Conservation (phyloP, 2,888 invertebrate genomes). For the Drosophila maculinotata region DNA sequence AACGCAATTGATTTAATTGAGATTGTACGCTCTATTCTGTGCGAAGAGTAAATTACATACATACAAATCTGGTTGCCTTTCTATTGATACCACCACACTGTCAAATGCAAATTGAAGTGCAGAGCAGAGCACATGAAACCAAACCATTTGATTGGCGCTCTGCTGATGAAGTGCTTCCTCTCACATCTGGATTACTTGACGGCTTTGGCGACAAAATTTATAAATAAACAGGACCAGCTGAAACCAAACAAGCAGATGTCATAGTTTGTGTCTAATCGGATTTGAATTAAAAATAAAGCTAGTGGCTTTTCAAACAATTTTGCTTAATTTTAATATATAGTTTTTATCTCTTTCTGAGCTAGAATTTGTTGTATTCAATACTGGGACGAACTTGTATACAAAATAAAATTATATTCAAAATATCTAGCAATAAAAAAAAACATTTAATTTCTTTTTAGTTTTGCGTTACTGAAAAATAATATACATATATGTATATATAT, state of each 20-base stretch:
- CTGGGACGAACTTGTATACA: too few relatives aligned
- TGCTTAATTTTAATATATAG: too few relatives aligned
- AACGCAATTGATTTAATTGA: conserved; percentile 72
- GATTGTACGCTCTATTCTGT: conserved; percentile 52
- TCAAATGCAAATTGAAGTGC: conserved; percentile 65
- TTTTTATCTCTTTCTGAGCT: too few relatives aligned
- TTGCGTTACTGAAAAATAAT: too few relatives aligned
- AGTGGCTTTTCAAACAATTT: too few relatives aligned
- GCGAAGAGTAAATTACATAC: conserved; percentile 49
- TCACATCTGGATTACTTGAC: not conserved
- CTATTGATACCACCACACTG: conserved; percentile 41
- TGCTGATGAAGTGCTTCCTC: not conserved
- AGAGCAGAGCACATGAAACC: too few relatives aligned
- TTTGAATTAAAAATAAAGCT: not conserved
- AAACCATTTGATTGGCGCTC: too few relatives aligned
- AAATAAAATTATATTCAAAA: too few relatives aligned
- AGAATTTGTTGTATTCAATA: too few relatives aligned
- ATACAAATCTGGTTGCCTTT: conserved; percentile 17
- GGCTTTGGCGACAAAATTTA: conserved; percentile 5
- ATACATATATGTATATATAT: too few relatives aligned
- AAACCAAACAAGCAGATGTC: not conserved
- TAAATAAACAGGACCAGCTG: not conserved
- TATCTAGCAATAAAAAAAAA: too few relatives aligned
- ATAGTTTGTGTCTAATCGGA: not conserved
- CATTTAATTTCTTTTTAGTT: too few relatives aligned